Evolutionary conservation across 2,797 vertebrate species (phyloP), one percentile per base, ranked within the genome.

Genomic region (Phataginus tricuspis): DNA sequence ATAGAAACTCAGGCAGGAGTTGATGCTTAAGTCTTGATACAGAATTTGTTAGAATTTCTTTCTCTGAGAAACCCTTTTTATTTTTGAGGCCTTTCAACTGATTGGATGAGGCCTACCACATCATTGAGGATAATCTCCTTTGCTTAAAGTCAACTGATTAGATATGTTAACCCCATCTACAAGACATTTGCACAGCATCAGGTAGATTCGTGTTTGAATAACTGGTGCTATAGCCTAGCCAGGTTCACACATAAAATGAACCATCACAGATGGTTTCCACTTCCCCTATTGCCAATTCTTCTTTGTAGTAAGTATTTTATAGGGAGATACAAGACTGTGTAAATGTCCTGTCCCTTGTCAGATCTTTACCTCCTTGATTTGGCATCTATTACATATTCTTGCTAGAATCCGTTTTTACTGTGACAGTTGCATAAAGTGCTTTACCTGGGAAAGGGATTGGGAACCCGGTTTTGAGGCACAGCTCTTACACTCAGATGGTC

Each of bases 21-120:
- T 12, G 34, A 23, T 27, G 10, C 57, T 75, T 59, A 7, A 11
- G 45, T 57, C 74, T 74, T 23, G 21, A 55, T 13, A n/a, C 23
- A n/a, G 51, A 25, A 78, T 45, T 45, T 45, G 51, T 51, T 13
- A 23, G 51, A 83, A 42, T 51, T 34, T 51, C 18, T 42, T 90
- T 78, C 23, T 86, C 74, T 29, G n/a, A 69, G 59, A 69, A 86
- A 66, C 49, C 45, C 71, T 53, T 11, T 83, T 69, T 75, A 23
- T 45, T 75, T 39, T 55, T 12, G 10, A 42, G 12, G 23, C n/a
- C 71, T 75, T 86, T 80, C 57, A 31, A 3, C 53, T 39, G 51
- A 87, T 69, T 64, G 31, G 57, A 45, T 11, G n/a, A 86, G 63
- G 42, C 66, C 45, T n/a, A 18, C 85, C 79, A 27, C 42, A n/a